A percentile compares a stretch with the other conserved stretches of the same genome.
Conservation (phyloP, 2,797 vertebrate genomes). For the Onychomys leucogaster region DNA sequence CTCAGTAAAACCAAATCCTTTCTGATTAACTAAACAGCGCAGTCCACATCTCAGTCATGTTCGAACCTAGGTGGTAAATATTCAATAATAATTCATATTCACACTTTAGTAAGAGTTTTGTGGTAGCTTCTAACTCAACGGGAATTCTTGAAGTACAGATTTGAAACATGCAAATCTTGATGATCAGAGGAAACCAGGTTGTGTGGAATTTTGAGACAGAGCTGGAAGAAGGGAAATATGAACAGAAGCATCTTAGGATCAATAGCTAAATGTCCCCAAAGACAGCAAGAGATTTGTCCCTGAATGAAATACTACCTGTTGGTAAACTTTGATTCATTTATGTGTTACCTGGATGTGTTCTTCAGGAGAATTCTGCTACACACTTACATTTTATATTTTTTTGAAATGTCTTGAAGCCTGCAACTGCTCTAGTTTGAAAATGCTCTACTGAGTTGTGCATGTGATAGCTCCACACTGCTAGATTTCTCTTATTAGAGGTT, state of each 20-base stretch:
- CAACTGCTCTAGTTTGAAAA: slow-evolving; percentile 8
- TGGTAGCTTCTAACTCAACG: neutral
- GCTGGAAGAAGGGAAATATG: neutral
- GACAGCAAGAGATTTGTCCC: neutral
- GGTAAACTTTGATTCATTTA: neutral
- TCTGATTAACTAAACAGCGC: neutral
- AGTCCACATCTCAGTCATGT: neutral
- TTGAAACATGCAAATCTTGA: neutral
- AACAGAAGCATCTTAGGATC: neutral
- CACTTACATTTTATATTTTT: slow-evolving; percentile 17
- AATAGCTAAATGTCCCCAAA: neutral
- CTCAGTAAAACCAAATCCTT: neutral
- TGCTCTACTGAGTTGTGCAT: neutral
- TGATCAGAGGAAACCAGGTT: neutral
- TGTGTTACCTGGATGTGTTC: neutral
- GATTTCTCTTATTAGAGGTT: slow-evolving; percentile 41
- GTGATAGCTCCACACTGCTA: neutral
- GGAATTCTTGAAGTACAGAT: neutral
- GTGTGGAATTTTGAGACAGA: neutral
- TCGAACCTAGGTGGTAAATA: neutral
- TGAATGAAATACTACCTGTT: neutral
- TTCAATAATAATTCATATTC: neutral
- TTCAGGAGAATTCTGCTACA: neutral
- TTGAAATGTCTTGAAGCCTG: neutral
- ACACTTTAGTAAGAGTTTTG: neutral